These are phyloP conservation scores for Bombus impatiens DNA, from an alignment of 1,140 invertebrate genomes.

Conservation along the genomic window DNA sequence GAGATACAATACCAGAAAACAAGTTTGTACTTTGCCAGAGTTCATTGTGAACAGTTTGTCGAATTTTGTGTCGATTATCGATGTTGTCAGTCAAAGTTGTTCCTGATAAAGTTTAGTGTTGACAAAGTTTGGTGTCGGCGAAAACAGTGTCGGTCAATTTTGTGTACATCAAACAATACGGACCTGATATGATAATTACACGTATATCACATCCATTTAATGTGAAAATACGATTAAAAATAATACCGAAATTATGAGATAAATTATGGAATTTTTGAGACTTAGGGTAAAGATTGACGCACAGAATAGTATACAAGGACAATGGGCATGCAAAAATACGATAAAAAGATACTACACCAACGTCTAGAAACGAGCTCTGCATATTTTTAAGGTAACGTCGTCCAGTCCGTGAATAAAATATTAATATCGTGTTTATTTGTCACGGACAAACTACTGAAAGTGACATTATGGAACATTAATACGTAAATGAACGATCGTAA, in stretches of 20 bases:
- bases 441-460: background rate
- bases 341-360: conserved; percentile 70
- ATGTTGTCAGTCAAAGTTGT: no score
- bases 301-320: background rate
- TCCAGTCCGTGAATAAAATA: background rate
- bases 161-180: background rate
- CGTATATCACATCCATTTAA: background rate
- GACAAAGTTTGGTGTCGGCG: no score
- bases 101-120: no score
- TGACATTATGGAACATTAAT: conserved; percentile 13
- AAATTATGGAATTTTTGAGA: background rate
- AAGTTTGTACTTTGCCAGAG: no score
- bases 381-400: conserved; percentile 15
- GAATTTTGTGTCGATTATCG: no score
- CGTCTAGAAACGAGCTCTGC: conserved; percentile 80
- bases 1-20: no score
- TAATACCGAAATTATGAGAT: background rate
- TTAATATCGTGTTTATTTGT: conserved; percentile 18
- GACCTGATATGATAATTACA: background rate
- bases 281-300: background rate
- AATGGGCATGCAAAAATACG: conserved; percentile 48
- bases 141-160: background rate
- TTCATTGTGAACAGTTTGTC: no score
- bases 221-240: background rate
- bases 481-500: background rate